Evolutionary conservation across 2,888 invertebrate genomes (phyloP), one percentile per base, ranked within the genome.

Genomic region (Gymnocheta viridis): DNA sequence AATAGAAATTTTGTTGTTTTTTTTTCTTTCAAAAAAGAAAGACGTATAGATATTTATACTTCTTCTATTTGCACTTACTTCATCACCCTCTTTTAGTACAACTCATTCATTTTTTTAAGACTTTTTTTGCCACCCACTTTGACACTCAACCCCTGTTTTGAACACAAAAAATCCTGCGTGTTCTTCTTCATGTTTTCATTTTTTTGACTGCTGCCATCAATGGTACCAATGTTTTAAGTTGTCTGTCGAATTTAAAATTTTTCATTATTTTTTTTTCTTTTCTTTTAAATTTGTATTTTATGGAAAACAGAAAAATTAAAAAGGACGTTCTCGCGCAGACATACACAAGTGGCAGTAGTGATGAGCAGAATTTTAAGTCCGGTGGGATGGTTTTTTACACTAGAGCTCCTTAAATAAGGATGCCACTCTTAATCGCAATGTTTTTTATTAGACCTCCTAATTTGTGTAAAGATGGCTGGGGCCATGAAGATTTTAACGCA

Each of bases 61-160:
- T 64, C 29, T 49, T 47, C 17, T 29, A 17, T 14, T 56, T 66
- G 22, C 66, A 54, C 54, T 56, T 12, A n/a, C 32, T 7, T n/a
- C 41, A n/a, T 38, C 12, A 62, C 54, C 10, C 54, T 66, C 54
- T 41, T 22, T 22, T 17, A 24, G n/a, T 19, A 56, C 32, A 74
- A 27, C 19, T 35, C 62, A 73, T 62, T 73, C 49, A 73, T 73
- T 76, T 76, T 76, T 76, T 60, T 64, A 24, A 24, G 56, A 60
- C 27, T 54, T 44, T 32, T 44, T 74, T 38, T 47, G 14, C 22
- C 49, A 22, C 5, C 44, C 47, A 44, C 47, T 66, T 9, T n/a
- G n/a, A 17, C 22, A n/a, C 54, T 47, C 72, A n/a, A 58, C 47
- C 44, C 64, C 29, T 14, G 27, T 47, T 44, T 24, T 19, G 19